Evolutionary conservation across 2,888 invertebrate species (phyloP), one percentile per base, ranked within the genome.

Genomic region (Boloria selene): DNA sequence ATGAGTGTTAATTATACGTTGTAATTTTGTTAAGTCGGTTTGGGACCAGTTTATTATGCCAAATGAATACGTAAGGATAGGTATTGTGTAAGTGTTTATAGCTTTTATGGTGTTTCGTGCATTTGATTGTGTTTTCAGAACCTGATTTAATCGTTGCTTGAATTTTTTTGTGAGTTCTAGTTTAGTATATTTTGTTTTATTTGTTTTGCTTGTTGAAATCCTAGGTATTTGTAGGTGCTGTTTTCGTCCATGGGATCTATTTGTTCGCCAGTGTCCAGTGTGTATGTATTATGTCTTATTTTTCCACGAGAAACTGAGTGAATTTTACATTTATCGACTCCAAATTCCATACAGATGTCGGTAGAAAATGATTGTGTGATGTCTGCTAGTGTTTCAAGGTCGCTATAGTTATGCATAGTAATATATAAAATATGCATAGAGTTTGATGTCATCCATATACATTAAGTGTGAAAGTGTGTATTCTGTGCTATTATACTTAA

Each of bases 151-250:
- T 4, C 59, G 49, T 17, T 18, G 38, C 49, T 47, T 52, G n/a
- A 64, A 64, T 64, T 49, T 47, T 7, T 49, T 47, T 1, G 2
- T 60, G 4, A 61, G n/a, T 13, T 18, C 42, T 38, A 2, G 1
- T 49, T 56, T 67, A 4, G 18, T 31, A 14, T 45, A 38, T 18
- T 58, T 10, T 61, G 61, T 2, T 56, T 2, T n/a, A 63, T 67
- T 50, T 63, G 44, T 22, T 50, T 38, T 4, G 42, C 13, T 49
- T 67, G 54, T 13, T 31, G 17, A 45, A 56, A 64, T 4, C 53
- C 67, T 53, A 67, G 47, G 38, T 67, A 67, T 61, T 67, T 56
- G 3, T 61, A 64, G 22, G 22, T 22, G 1, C 53, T 31, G 16
- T 1, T 31, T 22, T 14, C 5, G 42, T 47, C 61, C 1, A 60